These are phyloP conservation scores for Trachymyrmex septentrionalis DNA, from an alignment of 1,140 invertebrate species.

Conservation along the genomic window DNA sequence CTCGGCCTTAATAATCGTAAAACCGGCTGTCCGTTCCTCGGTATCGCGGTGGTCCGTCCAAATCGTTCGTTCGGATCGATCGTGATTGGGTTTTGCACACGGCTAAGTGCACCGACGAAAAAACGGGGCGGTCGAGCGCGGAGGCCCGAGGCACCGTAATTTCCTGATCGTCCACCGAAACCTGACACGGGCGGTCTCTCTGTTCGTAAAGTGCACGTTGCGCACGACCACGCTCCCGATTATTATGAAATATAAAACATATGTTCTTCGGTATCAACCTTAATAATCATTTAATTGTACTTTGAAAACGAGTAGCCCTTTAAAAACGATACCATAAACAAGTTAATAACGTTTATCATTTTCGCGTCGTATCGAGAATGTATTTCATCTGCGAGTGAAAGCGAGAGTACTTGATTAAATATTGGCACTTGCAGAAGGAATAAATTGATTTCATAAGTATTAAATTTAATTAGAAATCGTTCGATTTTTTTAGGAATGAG, in stretches of 20 bases:
- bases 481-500: not conserved
- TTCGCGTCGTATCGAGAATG: not conserved
- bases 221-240: slow-evolving; percentile 8
- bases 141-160: slow-evolving; percentile 36
- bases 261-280: not conserved
- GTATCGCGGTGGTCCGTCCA: slow-evolving; percentile 43
- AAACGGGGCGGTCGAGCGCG: slow-evolving; percentile 13
- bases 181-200: slow-evolving; percentile 25
- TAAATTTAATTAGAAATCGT: not conserved
- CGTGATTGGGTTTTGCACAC: slow-evolving; percentile 51
- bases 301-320: not conserved
- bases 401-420: not conserved
- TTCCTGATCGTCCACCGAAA: slow-evolving; percentile 59
- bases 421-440: not conserved
- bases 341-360: slow-evolving; percentile 27
- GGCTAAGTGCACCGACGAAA: slow-evolving; percentile 57
- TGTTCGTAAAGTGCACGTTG: not conserved
- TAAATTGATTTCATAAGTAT: not conserved
- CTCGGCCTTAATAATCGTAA: slow-evolving; percentile 27
- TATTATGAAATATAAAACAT: slow-evolving; percentile 30
- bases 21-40: slow-evolving; percentile 11
- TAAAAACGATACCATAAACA: slow-evolving; percentile 7
- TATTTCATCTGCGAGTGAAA: not conserved
- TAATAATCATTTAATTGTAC: slow-evolving; percentile 27
- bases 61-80: slow-evolving; percentile 45